Conservation (phyloP, 1,140 invertebrate species). For the Caerostris extrusa region DNA sequence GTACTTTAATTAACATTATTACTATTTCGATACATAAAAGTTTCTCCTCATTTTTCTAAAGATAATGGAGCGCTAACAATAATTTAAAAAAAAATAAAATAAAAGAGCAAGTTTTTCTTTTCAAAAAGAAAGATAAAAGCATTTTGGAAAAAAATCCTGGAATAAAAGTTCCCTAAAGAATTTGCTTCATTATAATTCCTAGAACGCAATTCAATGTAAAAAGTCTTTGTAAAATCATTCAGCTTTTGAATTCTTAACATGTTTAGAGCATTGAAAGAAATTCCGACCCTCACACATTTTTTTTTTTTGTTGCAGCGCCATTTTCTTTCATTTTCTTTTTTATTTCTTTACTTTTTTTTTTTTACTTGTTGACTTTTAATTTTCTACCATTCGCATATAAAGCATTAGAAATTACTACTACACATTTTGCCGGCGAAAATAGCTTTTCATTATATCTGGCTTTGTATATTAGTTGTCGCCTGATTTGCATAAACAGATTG, state of each 20-base stretch:
- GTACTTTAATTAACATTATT: constrained; percentile 24
- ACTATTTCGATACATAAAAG: not conserved
- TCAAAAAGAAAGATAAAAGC: constrained; percentile 25
- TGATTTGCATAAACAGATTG: constrained; percentile 31
- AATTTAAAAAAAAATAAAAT: not conserved
- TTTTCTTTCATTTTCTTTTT: not conserved
- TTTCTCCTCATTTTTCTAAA: not conserved
- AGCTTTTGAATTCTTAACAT: constrained; percentile 39
- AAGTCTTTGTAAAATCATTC: constrained; percentile 70
- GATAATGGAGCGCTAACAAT: not conserved
- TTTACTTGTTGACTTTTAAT: constrained; percentile 38
- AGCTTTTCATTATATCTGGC: not conserved
- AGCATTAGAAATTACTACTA: not conserved
- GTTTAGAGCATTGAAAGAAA: not conserved
- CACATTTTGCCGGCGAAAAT: not conserved
- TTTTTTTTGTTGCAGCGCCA: not conserved
- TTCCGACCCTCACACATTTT: not conserved
- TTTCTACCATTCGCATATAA: not conserved
- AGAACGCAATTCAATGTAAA: constrained; percentile 62
- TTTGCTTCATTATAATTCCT: constrained; percentile 69
- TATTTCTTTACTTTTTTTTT: too few species aligned
- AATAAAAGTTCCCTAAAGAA: constrained; percentile 66
- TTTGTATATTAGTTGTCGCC: not conserved
- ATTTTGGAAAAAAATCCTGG: not conserved
- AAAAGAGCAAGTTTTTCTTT: not conserved